phyloP scores from a whole-genome alignment of 2,113 vertebrate genomes.

The Mirza zaza region DNA sequence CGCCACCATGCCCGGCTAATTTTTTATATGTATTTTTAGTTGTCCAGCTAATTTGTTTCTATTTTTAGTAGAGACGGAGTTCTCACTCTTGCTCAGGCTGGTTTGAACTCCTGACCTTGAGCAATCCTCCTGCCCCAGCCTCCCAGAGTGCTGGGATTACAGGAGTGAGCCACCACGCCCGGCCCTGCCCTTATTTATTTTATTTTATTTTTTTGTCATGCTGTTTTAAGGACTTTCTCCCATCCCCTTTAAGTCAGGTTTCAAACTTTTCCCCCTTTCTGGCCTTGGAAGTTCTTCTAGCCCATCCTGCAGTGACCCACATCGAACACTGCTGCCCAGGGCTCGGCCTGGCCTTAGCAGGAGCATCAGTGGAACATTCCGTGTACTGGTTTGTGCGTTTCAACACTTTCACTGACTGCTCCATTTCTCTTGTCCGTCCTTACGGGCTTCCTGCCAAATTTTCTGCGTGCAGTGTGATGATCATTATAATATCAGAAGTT shows the following conservation, averaged over 20 bases:
- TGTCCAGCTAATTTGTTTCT: no score
- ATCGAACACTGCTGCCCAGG: not conserved
- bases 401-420: not conserved
- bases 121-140: no score
- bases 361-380: not conserved
- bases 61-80: no score
- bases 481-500: conserved; percentile 38
- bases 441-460: conserved; percentile 6
- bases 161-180: no score
- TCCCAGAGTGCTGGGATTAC: no score
- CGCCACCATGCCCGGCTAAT: no score
- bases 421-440: not conserved
- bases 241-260: not conserved
- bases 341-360: not conserved
- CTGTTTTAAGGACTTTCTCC: not conserved
- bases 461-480: not conserved
- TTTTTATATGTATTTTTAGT: no score
- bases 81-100: no score
- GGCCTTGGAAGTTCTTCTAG: not conserved
- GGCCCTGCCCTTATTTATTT: no score
- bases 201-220: not conserved
- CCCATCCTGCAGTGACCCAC: not conserved
- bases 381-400: not conserved
- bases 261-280: not conserved
- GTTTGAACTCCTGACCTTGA: no score